Evolutionary conservation across 2,888 invertebrate genomes (phyloP).

Genomic region (Lacanobia oleracea): DNA sequence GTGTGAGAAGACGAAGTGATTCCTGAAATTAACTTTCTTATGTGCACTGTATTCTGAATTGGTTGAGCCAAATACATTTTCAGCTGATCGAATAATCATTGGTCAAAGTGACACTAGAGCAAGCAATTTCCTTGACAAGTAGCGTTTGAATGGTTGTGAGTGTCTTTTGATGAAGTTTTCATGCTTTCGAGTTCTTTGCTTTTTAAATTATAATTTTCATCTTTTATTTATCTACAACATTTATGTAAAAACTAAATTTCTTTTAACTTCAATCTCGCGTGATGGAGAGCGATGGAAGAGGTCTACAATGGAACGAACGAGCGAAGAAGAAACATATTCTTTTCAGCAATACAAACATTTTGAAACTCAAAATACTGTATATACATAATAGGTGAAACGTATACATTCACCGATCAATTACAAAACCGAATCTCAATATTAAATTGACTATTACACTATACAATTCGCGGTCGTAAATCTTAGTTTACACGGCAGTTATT

Average conservation of each 20-base stretch:
- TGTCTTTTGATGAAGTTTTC: background rate
- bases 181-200: background rate
- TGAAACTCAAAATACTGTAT: background rate
- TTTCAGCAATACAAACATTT: background rate
- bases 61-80: background rate
- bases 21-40: constrained; percentile 12
- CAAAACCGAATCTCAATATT: constrained; percentile 50
- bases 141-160: background rate
- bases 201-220: background rate
- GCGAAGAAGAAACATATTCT: background rate
- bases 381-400: constrained; percentile 5
- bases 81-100: background rate
- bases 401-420: constrained; percentile 36
- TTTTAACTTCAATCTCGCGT: background rate
- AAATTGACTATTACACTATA: constrained; percentile 35
- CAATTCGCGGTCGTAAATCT: constrained; percentile 36
- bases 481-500: constrained; percentile 48
- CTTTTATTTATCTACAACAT: background rate
- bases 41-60: background rate
- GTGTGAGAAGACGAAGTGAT: background rate
- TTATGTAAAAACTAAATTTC: background rate
- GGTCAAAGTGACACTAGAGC: background rate
- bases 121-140: background rate
- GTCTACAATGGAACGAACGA: background rate
- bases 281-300: background rate